Base-by-base conservation (phyloP, 2,797 vertebrate genomes). In the Ceyx erithaca region DNA sequence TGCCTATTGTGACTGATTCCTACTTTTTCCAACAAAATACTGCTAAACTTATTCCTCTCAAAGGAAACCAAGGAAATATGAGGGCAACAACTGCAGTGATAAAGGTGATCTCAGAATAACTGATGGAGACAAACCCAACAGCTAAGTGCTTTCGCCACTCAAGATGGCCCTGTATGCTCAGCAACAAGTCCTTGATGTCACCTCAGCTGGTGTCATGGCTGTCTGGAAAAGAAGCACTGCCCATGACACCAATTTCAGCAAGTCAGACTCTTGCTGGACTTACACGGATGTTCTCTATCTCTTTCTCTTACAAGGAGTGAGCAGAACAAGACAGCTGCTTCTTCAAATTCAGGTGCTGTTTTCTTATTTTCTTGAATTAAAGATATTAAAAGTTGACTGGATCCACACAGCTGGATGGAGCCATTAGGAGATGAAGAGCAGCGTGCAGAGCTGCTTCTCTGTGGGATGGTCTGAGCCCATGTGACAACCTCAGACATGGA, bases 51-150 rank as follows among this genome's bases (percentile, higher is more conserved):
- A 51, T 2, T 55, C 10, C 21, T 6, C 6, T 40, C 7, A 1
- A 51, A 86, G 45, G 57, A 68, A 63, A 49, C 10, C 0, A 0
- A 58, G 14, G 1, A 3, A 55, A 30, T 0, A 0, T 52, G 14
- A 48, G 30, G 22, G 33, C 28, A 70, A 76, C 7, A 72, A 21
- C 13, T 3, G 5, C 43, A 75, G 77, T 80, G n/a, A 46, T 40
- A 14, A 75, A 87, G 10, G 48, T 61, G 43, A 81, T 15, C 59
- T 89, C 77, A 81, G 70, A 72, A 70, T 16, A 87, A 55, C 18
- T 0, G 0, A 8, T 16, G 43, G 62, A 93, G 46, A 55, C 40
- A 85, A 87, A 89, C 5, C 3, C 10, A 69, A 30, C 15, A 0
- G 1, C 18, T 59, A n/a, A 3, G 2, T 55, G 51, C 12, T 40